Conservation (phyloP, 1,140 invertebrate genomes). For the Leptinotarsa undecemlineata region DNA sequence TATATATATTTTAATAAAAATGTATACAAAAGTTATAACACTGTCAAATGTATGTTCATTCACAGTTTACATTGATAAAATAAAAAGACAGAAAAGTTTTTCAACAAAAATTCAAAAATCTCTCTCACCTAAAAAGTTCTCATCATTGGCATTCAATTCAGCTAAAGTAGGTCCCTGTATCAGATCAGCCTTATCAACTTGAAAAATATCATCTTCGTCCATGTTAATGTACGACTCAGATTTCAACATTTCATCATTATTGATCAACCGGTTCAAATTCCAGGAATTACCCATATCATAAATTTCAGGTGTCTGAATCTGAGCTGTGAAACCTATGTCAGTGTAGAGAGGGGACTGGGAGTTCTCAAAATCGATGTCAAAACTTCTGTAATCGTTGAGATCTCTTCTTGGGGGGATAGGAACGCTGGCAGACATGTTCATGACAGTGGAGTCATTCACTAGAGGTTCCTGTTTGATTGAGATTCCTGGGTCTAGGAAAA, state of each 20-base stretch:
- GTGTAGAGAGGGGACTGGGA: slow-evolving; percentile 55
- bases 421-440: slow-evolving; percentile 60
- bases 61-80: too few relatives aligned
- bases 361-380: slow-evolving; percentile 59
- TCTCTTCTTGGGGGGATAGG: slow-evolving; percentile 60
- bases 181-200: slow-evolving; percentile 85
- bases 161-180: slow-evolving; percentile 80
- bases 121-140: slow-evolving; percentile 61
- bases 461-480: slow-evolving; percentile 57
- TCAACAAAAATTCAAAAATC: too few relatives aligned
- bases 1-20: too few relatives aligned
- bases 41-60: too few relatives aligned
- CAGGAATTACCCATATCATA: slow-evolving; percentile 41
- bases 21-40: too few relatives aligned
- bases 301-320: slow-evolving; percentile 56
- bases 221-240: slow-evolving; percentile 69
- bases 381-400: slow-evolving; percentile 57
- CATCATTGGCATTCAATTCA: slow-evolving; percentile 84
- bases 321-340: slow-evolving; percentile 42
- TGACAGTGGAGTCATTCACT: slow-evolving; percentile 44
- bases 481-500: slow-evolving; percentile 56
- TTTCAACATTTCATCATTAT: slow-evolving; percentile 55
- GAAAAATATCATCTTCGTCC: slow-evolving; percentile 88
- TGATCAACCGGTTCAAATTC: slow-evolving; percentile 37
- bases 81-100: too few relatives aligned